Percentiles rank a stretch among this genome's conserved stretches.
Evolutionary conservation across 1,140 invertebrate genomes (phyloP).

Genomic region (Cherax destructor): DNA sequence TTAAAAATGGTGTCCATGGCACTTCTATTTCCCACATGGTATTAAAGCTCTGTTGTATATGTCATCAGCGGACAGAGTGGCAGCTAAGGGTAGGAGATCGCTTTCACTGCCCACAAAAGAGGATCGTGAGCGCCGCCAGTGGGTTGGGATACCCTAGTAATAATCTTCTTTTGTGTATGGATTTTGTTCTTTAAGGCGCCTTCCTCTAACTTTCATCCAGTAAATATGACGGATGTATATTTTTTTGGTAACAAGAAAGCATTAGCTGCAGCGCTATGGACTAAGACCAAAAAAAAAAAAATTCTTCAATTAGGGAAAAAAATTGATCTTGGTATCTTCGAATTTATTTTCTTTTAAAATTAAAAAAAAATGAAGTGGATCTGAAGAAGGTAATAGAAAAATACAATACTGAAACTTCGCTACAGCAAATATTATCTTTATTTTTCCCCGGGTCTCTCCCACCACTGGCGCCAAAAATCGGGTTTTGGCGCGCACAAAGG

Average conservation of each 20-base stretch:
- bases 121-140: conserved; percentile 32
- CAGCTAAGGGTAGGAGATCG: conserved; percentile 31
- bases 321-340: too few species aligned
- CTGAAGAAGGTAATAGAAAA: too few species aligned
- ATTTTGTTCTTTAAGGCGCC: conserved; percentile 21
- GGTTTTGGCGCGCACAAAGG: conserved; percentile 23
- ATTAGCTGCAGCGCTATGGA: too few species aligned
- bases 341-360: too few species aligned
- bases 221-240: neutral
- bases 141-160: conserved; percentile 32
- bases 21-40: neutral
- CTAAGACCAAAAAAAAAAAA: too few species aligned
- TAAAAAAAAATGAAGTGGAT: too few species aligned
- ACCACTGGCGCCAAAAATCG: neutral
- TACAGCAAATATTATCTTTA: neutral
- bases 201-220: neutral
- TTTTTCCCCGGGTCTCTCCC: neutral
- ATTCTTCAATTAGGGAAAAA: too few species aligned
- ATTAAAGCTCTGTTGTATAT: conserved; percentile 7
- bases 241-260: too few species aligned
- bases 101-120: conserved; percentile 37
- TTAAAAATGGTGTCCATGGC: neutral
- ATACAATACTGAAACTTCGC: too few species aligned
- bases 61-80: conserved; percentile 28
- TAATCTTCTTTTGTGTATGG: conserved; percentile 42